Evolutionary conservation across 2,797 vertebrate genomes (phyloP).

Genomic region (Morus bassanus): DNA sequence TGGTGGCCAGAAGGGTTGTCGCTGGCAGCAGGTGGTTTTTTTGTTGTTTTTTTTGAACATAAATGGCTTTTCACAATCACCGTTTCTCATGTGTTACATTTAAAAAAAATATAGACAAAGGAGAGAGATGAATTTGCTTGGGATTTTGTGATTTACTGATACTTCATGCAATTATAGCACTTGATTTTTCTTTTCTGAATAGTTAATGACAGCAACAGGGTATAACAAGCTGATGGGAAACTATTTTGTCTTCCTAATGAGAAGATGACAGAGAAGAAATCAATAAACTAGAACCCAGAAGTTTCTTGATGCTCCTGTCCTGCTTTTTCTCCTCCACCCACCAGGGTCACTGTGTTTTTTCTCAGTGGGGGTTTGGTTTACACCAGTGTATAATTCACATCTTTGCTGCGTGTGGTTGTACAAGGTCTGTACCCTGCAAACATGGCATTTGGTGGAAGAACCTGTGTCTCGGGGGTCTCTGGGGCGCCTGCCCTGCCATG

Average conservation of each 20-base stretch:
- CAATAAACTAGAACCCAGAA: not conserved
- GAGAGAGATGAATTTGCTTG: not conserved
- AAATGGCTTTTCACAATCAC: not conserved
- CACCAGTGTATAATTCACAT: not conserved
- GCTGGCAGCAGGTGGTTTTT: not conserved
- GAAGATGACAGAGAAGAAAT: not conserved
- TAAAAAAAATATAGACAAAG: not conserved
- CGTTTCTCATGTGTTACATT: accelerated
- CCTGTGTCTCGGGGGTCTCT: accelerated
- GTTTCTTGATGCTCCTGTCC: not conserved
- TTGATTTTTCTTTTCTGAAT: not conserved
- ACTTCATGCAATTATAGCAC: not conserved
- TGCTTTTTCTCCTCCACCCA: not conserved
- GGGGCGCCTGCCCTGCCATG: accelerated
- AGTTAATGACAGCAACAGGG: not conserved
- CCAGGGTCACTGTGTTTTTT: not conserved
- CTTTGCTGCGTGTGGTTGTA: not conserved
- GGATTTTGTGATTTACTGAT: not conserved
- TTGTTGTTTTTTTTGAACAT: not conserved
- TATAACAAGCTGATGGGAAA: not conserved
- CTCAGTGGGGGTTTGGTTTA: not conserved
- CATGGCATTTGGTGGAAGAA: accelerated
- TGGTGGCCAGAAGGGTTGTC: not conserved
- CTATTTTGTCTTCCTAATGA: not conserved
- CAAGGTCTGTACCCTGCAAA: not conserved